Percentiles rank a stretch among this genome's conserved stretches.
Conservation (phyloP, 2,888 invertebrate genomes). For the Melieria crassipennis region DNA sequence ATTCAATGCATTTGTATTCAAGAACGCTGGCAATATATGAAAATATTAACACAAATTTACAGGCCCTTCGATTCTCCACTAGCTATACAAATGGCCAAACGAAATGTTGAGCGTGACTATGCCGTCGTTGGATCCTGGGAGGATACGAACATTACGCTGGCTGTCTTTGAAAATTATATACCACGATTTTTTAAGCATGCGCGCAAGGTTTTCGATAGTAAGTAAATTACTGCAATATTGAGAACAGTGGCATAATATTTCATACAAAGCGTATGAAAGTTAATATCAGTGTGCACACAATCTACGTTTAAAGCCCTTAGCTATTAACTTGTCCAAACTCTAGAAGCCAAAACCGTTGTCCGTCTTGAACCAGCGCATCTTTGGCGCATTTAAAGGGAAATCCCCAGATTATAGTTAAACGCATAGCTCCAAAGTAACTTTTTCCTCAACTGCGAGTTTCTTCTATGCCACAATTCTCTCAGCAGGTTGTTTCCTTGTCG, state of each 20-base stretch:
- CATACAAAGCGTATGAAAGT: too few relatives aligned
- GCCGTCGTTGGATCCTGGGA: constrained; percentile 86
- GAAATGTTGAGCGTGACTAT: constrained; percentile 82
- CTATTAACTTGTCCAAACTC: too few relatives aligned
- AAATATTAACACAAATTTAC: constrained; percentile 35
- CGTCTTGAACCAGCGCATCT: neutral
- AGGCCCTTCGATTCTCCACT: constrained; percentile 83
- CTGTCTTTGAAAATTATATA: constrained; percentile 81
- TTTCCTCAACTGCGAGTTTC: neutral
- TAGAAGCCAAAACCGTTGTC: too few relatives aligned
- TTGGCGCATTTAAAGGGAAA: neutral
- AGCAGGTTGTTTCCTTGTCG: neutral
- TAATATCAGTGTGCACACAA: too few relatives aligned
- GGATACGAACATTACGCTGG: constrained; percentile 81
- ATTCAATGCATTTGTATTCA: too few relatives aligned
- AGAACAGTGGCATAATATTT: too few relatives aligned
- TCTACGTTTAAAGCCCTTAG: too few relatives aligned
- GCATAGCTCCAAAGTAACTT: too few relatives aligned
- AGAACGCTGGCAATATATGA: too few relatives aligned
- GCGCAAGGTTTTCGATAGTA: constrained; percentile 78
- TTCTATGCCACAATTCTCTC: constrained; percentile 5
- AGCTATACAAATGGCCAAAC: constrained; percentile 81
- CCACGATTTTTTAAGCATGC: constrained; percentile 83
- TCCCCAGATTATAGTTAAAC: too few relatives aligned
- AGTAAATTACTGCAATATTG: constrained; percentile 47